phyloP scores from a whole-genome alignment of 2,113 vertebrate species.

The Brienomyrus longianalis region DNA sequence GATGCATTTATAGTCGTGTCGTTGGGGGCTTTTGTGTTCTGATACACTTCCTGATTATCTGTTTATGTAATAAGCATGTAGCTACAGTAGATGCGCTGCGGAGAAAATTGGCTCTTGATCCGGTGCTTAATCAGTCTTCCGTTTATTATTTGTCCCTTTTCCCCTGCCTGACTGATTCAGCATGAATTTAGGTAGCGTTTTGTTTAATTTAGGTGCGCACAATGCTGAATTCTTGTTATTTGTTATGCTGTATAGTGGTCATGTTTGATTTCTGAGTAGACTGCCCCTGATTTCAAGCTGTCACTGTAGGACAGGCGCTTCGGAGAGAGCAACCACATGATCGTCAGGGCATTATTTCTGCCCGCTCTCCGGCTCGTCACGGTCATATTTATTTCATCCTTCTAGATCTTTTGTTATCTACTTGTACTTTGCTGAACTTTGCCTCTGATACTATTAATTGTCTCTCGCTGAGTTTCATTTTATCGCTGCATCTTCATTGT shows the following conservation, averaged over 20 bases:
- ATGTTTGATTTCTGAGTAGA: background rate
- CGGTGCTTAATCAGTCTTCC: background rate
- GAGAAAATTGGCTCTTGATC: background rate
- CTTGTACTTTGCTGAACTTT: background rate
- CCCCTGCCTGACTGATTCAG: background rate
- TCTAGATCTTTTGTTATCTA: background rate
- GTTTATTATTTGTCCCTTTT: background rate
- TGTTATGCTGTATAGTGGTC: background rate
- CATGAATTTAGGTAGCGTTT: background rate
- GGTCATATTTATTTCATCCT: background rate
- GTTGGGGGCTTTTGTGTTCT: slow-evolving; percentile 21
- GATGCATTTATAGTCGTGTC: slow-evolving; percentile 15
- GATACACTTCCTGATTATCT: slow-evolving; percentile 26
- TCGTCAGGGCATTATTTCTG: background rate
- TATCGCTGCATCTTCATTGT: background rate
- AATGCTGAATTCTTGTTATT: background rate
- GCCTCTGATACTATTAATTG: background rate
- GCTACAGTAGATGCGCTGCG: background rate
- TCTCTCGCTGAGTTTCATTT: background rate
- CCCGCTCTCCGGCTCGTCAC: background rate
- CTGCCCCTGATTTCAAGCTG: background rate
- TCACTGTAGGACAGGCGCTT: background rate
- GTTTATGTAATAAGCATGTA: slow-evolving; percentile 17
- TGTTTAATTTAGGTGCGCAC: background rate
- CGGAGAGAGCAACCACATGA: background rate